Conservation (phyloP, 2,888 invertebrate species). For the Steinernema hermaphroditum region DNA sequence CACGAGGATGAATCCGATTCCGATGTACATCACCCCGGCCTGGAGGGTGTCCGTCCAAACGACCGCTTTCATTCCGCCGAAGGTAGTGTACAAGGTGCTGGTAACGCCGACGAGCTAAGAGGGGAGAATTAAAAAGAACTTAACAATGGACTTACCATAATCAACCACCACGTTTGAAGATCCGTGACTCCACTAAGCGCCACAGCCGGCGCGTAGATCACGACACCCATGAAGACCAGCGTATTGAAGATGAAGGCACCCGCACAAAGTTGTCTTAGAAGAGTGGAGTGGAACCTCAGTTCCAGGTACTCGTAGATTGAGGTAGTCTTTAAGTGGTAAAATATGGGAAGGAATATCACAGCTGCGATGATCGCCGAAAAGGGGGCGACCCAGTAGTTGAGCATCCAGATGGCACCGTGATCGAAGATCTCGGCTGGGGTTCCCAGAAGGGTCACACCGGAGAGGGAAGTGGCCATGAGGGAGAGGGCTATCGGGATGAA, state of each 20-base stretch:
- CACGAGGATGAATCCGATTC: conserved; percentile 11
- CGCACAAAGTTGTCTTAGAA: conserved; percentile 27
- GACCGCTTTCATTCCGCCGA: conserved; percentile 29
- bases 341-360: conserved; percentile 36
- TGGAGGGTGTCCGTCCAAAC: conserved; percentile 32
- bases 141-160: background rate
- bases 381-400: conserved; percentile 16
- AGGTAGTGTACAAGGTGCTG: conserved; percentile 32
- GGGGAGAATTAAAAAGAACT: background rate
- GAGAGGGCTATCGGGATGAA: conserved; percentile 29
- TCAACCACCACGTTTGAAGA: conserved; percentile 2
- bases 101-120: conserved; percentile 16
- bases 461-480: conserved; percentile 33
- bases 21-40: conserved; percentile 17
- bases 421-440: conserved; percentile 32
- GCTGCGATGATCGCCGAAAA: conserved; percentile 23
- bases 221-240: conserved; percentile 29
- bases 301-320: conserved; percentile 39
- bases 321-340: conserved; percentile 31
- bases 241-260: conserved; percentile 31
- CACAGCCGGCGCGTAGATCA: conserved; percentile 29
- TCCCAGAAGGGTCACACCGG: conserved; percentile 30
- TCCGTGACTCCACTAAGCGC: conserved; percentile 21
- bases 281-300: conserved; percentile 30
- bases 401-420: conserved; percentile 18